Conservation (phyloP, 2,797 vertebrate species). For the Todus mexicanus region DNA sequence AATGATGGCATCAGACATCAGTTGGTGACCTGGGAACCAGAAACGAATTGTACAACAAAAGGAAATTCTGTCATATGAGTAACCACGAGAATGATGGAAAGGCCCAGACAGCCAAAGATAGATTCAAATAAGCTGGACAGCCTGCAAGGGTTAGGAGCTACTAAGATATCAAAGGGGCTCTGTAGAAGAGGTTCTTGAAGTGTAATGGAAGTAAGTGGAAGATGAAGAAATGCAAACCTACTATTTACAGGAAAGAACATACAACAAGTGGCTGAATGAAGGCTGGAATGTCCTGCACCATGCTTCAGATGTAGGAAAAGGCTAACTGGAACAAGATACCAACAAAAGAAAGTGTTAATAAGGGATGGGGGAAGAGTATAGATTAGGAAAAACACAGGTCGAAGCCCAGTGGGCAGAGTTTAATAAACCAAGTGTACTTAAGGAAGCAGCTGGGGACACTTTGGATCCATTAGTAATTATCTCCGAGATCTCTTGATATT, state of each 20-base stretch:
- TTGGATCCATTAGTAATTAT: background rate
- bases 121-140: background rate
- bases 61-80: background rate
- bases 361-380: background rate
- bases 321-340: background rate
- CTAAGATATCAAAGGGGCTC: background rate
- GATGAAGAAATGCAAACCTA: background rate
- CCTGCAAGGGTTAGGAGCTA: background rate
- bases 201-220: background rate
- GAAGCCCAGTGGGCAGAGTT: background rate
- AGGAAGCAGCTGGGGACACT: background rate
- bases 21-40: background rate
- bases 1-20: background rate
- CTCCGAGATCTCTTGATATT: background rate
- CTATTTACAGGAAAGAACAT: background rate
- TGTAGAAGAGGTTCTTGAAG: background rate
- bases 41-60: background rate
- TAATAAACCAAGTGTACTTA: slow-evolving; percentile 1
- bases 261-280: background rate
- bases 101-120: background rate
- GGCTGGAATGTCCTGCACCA: rapidly evolving
- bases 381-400: background rate
- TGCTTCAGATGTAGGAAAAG: background rate
- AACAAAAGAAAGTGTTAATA: background rate
- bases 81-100: background rate